Base-by-base conservation (phyloP, 2,888 invertebrate genomes). In the Eulithis testata region DNA sequence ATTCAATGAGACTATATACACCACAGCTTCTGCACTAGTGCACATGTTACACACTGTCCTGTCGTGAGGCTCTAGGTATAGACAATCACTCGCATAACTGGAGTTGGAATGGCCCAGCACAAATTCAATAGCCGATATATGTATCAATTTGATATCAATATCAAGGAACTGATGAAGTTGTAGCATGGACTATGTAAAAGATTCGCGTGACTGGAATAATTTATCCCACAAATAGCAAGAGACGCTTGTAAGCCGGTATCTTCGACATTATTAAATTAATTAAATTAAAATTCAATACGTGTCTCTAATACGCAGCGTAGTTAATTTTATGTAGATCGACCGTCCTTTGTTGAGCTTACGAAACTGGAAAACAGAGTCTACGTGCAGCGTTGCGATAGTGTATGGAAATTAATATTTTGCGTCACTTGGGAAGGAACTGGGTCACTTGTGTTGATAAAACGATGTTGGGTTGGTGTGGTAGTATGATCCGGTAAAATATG, bases 131-230 rank as follows among this genome's bases (percentile, higher is more conserved):
- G 21, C 43, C 50, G 45, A 56, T 51, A 60, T 31, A 43, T 36
- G 21, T 63, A 47, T 51, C 21, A 63, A 60, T 58, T 50, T 56
- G 44, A 54, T 63, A 52, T 51, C 37, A 63, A 60, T 58, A 58
- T 56, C 49, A 54, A 40, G 50, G 54, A 56, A 55, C 47, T 59
- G 31, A 54, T 62, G 50, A 59, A 36, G 51, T 61, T 60, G 60
- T 60, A 63, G 51, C 68, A 65, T 64, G 69, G 65, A 68, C 64
- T 60, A 62, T 62, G 71, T 65, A 69, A 72, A 78, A 73, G 68
- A n/a, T 72, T 72, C 72, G 53, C 85, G 87, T 85, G 88, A 76
- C 79, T 74, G 72, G 88, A 88, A 89, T 89, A 86, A 81, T 84
- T 79, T 85, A 74, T 70, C 63, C 73, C 66, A 63, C 65, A 72